Evolutionary conservation across 2,113 vertebrate species (phyloP).

Genomic region (Glaucomys volans): DNA sequence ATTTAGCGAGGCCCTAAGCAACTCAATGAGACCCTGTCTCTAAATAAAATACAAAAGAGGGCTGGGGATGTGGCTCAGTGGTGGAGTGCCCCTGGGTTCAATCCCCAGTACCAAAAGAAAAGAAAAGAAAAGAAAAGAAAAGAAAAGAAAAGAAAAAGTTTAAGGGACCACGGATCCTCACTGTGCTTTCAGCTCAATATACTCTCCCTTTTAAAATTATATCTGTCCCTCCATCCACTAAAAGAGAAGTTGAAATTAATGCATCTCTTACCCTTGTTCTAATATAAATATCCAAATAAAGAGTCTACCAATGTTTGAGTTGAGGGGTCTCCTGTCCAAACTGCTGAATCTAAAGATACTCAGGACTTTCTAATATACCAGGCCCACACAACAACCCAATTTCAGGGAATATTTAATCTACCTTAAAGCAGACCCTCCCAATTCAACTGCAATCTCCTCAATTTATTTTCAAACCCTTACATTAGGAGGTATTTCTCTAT

Average conservation of each 20-base stretch:
- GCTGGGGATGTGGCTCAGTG: no score
- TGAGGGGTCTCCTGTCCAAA: constrained; percentile 7
- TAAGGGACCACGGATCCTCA: neutral
- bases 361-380: constrained; percentile 10
- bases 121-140: no score
- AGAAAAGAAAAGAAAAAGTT: no score
- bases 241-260: constrained; percentile 47
- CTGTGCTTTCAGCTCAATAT: neutral
- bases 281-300: constrained; percentile 48
- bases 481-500: neutral
- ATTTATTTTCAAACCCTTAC: constrained; percentile 30
- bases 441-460: constrained; percentile 40
- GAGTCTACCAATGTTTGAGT: neutral
- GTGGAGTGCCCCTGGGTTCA: no score
- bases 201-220: neutral
- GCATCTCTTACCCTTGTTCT: constrained; percentile 4
- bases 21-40: no score
- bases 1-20: no score
- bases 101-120: no score
- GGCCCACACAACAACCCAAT: neutral
- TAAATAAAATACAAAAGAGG: no score
- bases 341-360: neutral
- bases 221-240: neutral
- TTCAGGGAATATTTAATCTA: constrained; percentile 26
- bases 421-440: constrained; percentile 45